Evolutionary conservation across 2,113 vertebrate genomes (phyloP).

Genomic region (Cynocephalus volans): DNA sequence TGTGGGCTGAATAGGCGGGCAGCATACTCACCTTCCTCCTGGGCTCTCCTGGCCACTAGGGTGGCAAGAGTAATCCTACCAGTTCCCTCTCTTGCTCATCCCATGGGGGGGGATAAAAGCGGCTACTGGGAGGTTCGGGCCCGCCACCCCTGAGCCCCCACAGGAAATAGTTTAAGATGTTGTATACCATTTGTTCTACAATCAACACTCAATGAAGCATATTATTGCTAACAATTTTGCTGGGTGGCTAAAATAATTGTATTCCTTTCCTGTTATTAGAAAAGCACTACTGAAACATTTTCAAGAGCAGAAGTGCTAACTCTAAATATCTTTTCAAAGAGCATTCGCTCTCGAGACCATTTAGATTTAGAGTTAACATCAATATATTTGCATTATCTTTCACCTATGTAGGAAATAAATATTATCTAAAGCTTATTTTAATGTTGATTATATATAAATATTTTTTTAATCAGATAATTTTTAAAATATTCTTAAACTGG

Average conservation of each 20-base stretch:
- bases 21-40: no score
- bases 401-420: slow-evolving; percentile 40
- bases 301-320: background rate
- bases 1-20: no score
- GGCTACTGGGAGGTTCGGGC: no score
- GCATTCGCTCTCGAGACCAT: background rate
- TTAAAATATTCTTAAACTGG: background rate
- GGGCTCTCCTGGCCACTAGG: no score
- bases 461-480: slow-evolving; percentile 4
- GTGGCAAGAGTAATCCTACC: no score
- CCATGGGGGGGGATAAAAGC: no score
- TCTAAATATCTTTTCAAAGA: slow-evolving; percentile 60
- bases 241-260: slow-evolving; percentile 42
- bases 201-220: slow-evolving; percentile 59
- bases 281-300: slow-evolving; percentile 42
- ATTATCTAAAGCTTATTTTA: slow-evolving; percentile 32
- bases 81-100: no score
- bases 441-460: background rate
- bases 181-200: background rate
- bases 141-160: no score
- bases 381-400: slow-evolving; percentile 4
- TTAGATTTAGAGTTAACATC: slow-evolving; percentile 29
- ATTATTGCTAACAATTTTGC: slow-evolving; percentile 21
- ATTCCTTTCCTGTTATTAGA: slow-evolving; percentile 20
- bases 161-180: slow-evolving; percentile 27